Conservation (phyloP, 2,797 vertebrate species). For the Eulemur mongoz region DNA sequence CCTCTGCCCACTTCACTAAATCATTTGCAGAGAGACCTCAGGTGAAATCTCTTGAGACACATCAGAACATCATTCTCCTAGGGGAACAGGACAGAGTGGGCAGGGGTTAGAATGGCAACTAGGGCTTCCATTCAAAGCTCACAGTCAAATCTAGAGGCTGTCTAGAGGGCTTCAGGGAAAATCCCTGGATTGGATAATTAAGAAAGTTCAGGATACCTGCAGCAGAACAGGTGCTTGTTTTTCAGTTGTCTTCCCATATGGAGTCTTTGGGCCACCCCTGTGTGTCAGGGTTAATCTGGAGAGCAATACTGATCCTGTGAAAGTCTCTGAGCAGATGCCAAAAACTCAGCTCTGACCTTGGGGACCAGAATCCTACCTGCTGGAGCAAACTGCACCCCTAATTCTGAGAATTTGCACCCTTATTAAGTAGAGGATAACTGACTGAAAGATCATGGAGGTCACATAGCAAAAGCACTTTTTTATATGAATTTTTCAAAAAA, state of each 20-base stretch:
- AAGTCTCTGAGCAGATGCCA: background rate
- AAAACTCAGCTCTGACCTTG: background rate
- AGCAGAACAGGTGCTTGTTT: background rate
- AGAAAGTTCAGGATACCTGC: background rate
- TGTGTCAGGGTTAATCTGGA: background rate
- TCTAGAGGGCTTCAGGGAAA: background rate
- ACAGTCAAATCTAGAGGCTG: background rate
- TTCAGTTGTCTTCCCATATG: background rate
- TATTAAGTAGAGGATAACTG: background rate
- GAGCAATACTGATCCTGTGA: background rate
- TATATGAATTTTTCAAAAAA: background rate
- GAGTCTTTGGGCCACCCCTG: background rate
- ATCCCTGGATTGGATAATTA: background rate
- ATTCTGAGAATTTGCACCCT: background rate
- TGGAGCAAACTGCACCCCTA: background rate
- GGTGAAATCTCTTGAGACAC: background rate
- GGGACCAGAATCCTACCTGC: background rate
- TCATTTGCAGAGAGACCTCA: background rate
- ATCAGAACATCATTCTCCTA: background rate
- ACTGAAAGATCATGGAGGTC: background rate
- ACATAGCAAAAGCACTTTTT: background rate
- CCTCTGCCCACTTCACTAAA: background rate
- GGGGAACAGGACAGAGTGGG: background rate
- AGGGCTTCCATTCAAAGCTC: background rate
- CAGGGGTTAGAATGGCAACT: background rate